A percentile compares a stretch with the other conserved stretches of the same genome.
Conservation (phyloP, 1,140 invertebrate genomes). For the Pogonognathellus flavescens region DNA sequence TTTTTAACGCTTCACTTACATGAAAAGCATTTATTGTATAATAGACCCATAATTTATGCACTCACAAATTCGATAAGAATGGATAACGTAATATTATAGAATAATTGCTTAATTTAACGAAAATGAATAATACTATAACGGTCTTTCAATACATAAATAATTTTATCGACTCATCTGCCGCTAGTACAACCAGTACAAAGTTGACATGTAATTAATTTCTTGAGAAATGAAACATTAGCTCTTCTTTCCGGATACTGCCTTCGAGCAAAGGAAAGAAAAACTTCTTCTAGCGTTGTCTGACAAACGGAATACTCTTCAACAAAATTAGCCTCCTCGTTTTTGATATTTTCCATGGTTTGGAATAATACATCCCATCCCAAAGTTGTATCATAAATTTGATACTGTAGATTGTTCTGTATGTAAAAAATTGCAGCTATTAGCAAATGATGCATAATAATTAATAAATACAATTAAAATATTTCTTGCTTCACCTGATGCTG, state of each 20-base stretch:
- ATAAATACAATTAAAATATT: background rate
- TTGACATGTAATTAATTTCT: constrained; percentile 48
- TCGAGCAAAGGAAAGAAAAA: constrained; percentile 71
- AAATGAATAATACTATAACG: background rate
- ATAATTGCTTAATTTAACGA: too few species aligned
- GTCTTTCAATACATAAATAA: background rate
- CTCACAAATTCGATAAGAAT: too few species aligned
- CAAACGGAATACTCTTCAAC: constrained; percentile 76
- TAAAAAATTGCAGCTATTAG: background rate
- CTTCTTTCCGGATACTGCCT: constrained; percentile 56
- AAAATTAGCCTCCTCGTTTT: constrained; percentile 68
- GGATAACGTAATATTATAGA: too few species aligned
- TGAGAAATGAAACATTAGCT: constrained; percentile 39
- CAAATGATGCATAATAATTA: background rate
- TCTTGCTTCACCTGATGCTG: constrained; percentile 55
- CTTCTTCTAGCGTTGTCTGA: constrained; percentile 78
- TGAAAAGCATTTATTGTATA: too few species aligned
- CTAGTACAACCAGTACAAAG: constrained; percentile 3
- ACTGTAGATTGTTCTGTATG: constrained; percentile 74
- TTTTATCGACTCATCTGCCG: background rate
- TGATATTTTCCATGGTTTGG: constrained; percentile 72
- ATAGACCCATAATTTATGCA: too few species aligned
- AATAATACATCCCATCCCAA: constrained; percentile 74
- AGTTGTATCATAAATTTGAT: constrained; percentile 71
- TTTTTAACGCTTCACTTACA: too few species aligned